Conservation (phyloP, 1,140 invertebrate genomes). For the Tribolium madens region DNA sequence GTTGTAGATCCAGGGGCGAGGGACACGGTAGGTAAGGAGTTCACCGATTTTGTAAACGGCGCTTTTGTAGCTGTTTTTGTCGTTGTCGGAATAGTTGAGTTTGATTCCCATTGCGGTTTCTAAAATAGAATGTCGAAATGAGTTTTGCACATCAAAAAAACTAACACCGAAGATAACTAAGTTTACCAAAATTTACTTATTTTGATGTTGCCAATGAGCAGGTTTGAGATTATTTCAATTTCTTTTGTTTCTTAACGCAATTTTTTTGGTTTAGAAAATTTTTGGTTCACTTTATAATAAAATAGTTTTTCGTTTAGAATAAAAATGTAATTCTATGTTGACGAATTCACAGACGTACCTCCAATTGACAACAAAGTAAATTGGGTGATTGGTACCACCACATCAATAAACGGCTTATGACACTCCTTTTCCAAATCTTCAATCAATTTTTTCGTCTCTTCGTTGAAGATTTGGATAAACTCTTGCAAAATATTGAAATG, state of each 20-base stretch:
- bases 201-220: no score
- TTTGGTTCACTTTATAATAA: no score
- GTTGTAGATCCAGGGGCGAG: slow-evolving; percentile 72
- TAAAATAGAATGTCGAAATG: neutral
- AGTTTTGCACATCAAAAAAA: no score
- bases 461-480: slow-evolving; percentile 77
- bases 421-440: slow-evolving; percentile 66
- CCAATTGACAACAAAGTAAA: slow-evolving; percentile 77
- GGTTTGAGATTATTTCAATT: no score
- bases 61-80: slow-evolving; percentile 70
- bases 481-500: slow-evolving; percentile 86
- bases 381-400: slow-evolving; percentile 70
- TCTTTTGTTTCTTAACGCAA: no score
- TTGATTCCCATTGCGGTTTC: slow-evolving; percentile 47
- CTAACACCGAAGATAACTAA: no score
- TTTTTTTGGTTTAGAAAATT: no score
- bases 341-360: no score
- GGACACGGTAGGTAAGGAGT: slow-evolving; percentile 67
- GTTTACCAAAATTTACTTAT: no score
- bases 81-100: neutral
- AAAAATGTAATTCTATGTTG: no score
- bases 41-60: slow-evolving; percentile 67
- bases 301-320: neutral
- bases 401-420: slow-evolving; percentile 65
- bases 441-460: slow-evolving; percentile 70